These are phyloP conservation scores for Arion vulgaris DNA, from an alignment of 1,140 invertebrate species.

Conservation along the genomic window DNA sequence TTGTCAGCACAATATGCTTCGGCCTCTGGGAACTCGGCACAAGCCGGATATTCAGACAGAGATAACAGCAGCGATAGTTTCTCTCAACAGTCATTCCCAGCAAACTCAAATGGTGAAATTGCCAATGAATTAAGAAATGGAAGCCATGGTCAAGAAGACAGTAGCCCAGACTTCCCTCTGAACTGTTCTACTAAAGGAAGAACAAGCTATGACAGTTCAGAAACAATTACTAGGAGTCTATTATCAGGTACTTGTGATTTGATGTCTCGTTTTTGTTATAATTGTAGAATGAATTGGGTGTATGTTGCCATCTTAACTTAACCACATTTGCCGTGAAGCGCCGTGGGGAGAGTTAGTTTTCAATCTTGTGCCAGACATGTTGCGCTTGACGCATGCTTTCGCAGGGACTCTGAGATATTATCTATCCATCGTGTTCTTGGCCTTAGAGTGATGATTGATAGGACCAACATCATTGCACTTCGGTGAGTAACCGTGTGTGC, in stretches of 20 bases:
- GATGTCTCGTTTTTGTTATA: too few species aligned
- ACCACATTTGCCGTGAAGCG: too few species aligned
- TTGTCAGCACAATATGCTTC: neutral
- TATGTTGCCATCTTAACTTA: too few species aligned
- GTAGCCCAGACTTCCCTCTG: constrained; percentile 19
- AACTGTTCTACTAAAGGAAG: constrained; percentile 32
- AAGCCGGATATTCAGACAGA: constrained; percentile 16
- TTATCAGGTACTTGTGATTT: neutral
- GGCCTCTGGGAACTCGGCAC: neutral
- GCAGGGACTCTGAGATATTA: too few species aligned
- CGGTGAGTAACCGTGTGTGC: too few species aligned
- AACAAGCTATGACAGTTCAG: neutral
- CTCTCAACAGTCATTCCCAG: constrained; percentile 21
- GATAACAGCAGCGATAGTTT: constrained; percentile 35
- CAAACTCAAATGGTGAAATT: neutral
- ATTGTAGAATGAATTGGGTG: too few species aligned
- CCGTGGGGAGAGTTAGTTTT: too few species aligned
- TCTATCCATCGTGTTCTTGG: too few species aligned
- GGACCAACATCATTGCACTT: too few species aligned
- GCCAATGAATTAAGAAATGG: neutral
- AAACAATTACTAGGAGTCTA: neutral
- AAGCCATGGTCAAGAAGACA: neutral
- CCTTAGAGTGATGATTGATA: too few species aligned
- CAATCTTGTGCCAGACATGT: too few species aligned
- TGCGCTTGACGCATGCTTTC: too few species aligned